Evolutionary conservation across 2,888 invertebrate genomes (phyloP).

Genomic region (Maniola hyperantus): DNA sequence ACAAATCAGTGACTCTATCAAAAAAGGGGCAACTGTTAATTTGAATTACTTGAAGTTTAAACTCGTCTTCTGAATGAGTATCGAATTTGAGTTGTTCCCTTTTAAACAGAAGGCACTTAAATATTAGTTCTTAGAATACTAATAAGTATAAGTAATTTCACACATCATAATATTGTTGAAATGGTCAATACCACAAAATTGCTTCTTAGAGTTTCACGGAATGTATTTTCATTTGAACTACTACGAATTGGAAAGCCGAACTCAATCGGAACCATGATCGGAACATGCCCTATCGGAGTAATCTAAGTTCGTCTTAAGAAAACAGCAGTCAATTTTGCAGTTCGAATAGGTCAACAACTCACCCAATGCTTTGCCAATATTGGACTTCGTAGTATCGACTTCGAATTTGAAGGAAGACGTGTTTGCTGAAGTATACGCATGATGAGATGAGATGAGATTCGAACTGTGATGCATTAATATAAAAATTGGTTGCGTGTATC

Average conservation of each 20-base stretch:
- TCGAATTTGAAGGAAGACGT: background rate
- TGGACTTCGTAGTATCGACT: background rate
- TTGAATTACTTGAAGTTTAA: too few relatives aligned
- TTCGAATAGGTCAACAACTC: constrained; percentile 20
- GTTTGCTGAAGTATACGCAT: background rate
- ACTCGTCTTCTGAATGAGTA: too few relatives aligned
- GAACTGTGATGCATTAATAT: too few relatives aligned
- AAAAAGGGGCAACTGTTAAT: too few relatives aligned
- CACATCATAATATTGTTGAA: background rate
- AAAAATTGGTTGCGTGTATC: too few relatives aligned
- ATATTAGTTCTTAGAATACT: background rate
- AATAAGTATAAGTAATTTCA: background rate
- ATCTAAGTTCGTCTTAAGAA: constrained; percentile 26
- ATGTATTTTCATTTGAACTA: constrained; percentile 12
- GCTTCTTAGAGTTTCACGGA: constrained; percentile 11
- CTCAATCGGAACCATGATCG: constrained; percentile 1
- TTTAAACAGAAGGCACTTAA: too few relatives aligned
- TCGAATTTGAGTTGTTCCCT: too few relatives aligned
- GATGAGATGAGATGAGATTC: too few relatives aligned
- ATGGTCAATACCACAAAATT: background rate
- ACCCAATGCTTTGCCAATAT: constrained; percentile 17
- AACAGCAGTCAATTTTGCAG: constrained; percentile 26
- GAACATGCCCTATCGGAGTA: constrained; percentile 18
- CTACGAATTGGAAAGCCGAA: constrained; percentile 11
- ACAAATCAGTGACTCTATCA: too few relatives aligned